Conservation (phyloP, 2,113 vertebrate genomes). For the Caranx ignobilis region DNA sequence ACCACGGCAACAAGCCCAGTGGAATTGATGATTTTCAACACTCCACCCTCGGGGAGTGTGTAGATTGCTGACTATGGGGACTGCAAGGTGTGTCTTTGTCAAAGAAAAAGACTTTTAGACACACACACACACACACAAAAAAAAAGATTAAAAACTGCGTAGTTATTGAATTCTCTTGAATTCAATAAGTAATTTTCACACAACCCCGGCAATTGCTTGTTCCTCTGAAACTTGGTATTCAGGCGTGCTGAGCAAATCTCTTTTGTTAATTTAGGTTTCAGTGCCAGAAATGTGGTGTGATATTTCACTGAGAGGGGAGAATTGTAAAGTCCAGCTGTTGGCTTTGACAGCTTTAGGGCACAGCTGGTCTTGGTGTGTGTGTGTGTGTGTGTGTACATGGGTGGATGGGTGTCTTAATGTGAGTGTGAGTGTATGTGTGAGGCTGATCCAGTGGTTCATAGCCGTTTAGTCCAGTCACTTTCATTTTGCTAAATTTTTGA, state of each 20-base stretch:
- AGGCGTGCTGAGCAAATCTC: constrained; percentile 80
- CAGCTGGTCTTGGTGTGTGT: constrained; percentile 66
- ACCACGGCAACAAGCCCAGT: constrained; percentile 66
- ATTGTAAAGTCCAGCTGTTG: constrained; percentile 85
- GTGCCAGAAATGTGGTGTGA: constrained; percentile 81
- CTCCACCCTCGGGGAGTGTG: constrained; percentile 44
- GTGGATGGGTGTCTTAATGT: background rate
- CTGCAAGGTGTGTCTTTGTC: constrained; percentile 46
- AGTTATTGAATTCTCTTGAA: background rate
- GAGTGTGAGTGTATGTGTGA: background rate
- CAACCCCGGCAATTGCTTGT: constrained; percentile 52
- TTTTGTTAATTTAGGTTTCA: constrained; percentile 82
- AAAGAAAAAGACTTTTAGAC: background rate
- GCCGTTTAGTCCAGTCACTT: background rate
- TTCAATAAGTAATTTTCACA: constrained; percentile 53
- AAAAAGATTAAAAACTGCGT: background rate
- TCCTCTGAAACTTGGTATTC: constrained; percentile 59
- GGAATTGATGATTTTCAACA: constrained; percentile 78
- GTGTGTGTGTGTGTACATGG: background rate
- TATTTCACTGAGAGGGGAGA: constrained; percentile 80
- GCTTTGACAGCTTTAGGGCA: constrained; percentile 67
- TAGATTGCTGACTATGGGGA: constrained; percentile 37
- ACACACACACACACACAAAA: background rate
- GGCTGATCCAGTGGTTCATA: constrained; percentile 18
- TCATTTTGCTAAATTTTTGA: constrained; percentile 18